Evolutionary conservation across 2,113 vertebrate species (phyloP).

Genomic region (Charadrius vociferus): DNA sequence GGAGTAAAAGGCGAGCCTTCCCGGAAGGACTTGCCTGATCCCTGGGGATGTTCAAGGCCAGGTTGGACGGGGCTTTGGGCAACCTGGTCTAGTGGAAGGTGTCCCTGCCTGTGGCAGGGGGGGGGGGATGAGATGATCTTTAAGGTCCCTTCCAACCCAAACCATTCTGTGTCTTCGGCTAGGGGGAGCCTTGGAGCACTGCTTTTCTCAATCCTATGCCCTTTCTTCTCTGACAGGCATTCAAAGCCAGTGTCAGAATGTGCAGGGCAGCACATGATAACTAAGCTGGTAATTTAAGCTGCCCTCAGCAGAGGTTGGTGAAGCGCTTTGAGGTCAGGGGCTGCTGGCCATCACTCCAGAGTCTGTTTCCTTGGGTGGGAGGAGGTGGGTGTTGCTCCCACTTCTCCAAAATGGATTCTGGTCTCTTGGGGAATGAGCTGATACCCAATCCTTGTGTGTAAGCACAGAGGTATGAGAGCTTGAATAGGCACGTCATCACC

Average conservation of each 20-base stretch:
- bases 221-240: neutral
- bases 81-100: neutral
- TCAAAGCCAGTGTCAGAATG: neutral
- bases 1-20: neutral
- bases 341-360: neutral
- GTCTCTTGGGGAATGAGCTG: neutral
- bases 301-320: neutral
- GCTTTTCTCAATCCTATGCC: neutral
- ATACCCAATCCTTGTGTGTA: neutral
- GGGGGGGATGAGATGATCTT: neutral
- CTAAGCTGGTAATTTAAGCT: neutral
- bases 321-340: neutral
- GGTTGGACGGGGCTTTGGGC: neutral
- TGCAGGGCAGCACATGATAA: neutral
- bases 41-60: neutral
- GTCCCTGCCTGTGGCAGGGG: neutral
- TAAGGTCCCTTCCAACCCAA: neutral
- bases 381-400: neutral
- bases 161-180: neutral
- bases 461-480: neutral
- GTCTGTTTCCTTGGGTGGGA: neutral
- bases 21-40: neutral
- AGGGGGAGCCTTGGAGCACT: neutral
- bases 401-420: conserved; percentile 22
- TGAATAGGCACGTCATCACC: neutral